Evolutionary conservation across 2,113 vertebrate species (phyloP), one percentile per base, ranked within the genome.

Genomic region (Pituophis catenifer): DNA sequence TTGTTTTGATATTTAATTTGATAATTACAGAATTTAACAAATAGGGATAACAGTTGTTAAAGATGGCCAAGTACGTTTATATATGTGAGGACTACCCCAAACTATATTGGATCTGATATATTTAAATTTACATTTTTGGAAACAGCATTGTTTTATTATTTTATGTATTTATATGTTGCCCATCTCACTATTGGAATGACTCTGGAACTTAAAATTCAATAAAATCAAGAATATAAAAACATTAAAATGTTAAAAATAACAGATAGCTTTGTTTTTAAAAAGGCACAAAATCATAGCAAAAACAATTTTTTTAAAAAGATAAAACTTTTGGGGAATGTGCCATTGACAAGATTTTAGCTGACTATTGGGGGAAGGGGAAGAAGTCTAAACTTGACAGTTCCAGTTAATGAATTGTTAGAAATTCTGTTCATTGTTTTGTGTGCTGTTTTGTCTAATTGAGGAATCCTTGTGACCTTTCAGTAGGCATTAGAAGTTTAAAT

Each of bases 281-380:
- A 94, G 96, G 87, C 93, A 96, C 94, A 98, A 97, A 98, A 97
- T 96, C 97, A 97, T 97, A 95, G 94, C 93, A 95, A 95, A 95
- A 95, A 95, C 95, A 95, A 96, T 97, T 96, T 95, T 97, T 98
- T 96, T 96, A 98, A 96, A 62, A 97, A 96, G 15, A 97, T 96
- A 97, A 95, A 55, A 95, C 94, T 59, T 95, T 97, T 23, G 96
- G 93, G 94, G 96, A 94, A 90, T 95, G 8, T 90, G 75, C 93
- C 94, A 94, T 94, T 93, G 96, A 97, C 92, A 89, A 96, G 95
- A 96, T 94, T 75, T 75, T 86, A 95, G 95, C 94, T 55, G 89
- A 9, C 15, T 89, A n/a, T 38, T 54, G n/a, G 85, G 48, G 11
- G n/a, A 24, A 33, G 15, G n/a, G 3, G 52, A 89, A 94, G 95